Evolutionary conservation across 2,888 invertebrate species (phyloP).

Genomic region (Aricia artaxerxes): DNA sequence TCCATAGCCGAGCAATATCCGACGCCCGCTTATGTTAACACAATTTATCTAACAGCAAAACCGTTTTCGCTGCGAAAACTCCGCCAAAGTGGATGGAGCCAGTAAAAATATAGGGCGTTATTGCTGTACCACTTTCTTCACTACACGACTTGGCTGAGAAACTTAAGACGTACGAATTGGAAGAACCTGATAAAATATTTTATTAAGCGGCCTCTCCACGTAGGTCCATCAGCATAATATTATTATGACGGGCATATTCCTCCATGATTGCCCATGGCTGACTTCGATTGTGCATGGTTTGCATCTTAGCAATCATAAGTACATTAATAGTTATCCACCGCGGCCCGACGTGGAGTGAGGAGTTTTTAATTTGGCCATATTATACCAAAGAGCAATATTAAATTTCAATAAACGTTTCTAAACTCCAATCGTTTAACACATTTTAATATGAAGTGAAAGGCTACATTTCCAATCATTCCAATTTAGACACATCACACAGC

Average conservation of each 20-base stretch:
- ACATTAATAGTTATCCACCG: too few species aligned
- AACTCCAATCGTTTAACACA: neutral
- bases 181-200: neutral
- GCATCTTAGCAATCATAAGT: too few species aligned
- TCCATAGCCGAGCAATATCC: slow-evolving; percentile 74
- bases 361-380: too few species aligned
- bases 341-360: too few species aligned
- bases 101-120: slow-evolving; percentile 10
- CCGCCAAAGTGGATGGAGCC: slow-evolving; percentile 11
- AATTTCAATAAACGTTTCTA: neutral
- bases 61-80: slow-evolving; percentile 17
- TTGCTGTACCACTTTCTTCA: neutral
- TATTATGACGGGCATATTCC: neutral
- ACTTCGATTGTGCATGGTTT: too few species aligned
- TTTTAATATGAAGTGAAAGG: neutral
- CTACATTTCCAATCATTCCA: neutral
- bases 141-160: neutral
- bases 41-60: slow-evolving; percentile 36
- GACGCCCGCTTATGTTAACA: slow-evolving; percentile 50
- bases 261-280: neutral
- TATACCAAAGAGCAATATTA: too few species aligned
- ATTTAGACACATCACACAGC: neutral
- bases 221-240: neutral
- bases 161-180: neutral
- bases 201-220: too few species aligned